phyloP scores from a whole-genome alignment of 2,797 vertebrate genomes.

The Toxotes lorentzi region DNA sequence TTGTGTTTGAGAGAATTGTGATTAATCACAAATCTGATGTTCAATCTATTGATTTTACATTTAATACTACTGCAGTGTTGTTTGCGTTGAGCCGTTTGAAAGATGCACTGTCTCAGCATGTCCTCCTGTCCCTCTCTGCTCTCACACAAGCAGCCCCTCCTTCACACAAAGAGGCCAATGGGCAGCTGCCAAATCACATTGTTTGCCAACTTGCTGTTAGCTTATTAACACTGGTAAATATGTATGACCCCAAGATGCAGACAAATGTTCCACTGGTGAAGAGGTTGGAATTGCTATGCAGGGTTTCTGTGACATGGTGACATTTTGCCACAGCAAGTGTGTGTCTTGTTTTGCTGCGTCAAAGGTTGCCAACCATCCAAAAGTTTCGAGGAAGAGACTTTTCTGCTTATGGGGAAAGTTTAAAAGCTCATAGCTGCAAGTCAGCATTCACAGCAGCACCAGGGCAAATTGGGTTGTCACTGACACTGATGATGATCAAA shows the following conservation, averaged over 20 bases:
- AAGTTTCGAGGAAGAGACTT: conserved; percentile 30
- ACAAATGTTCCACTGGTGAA: conserved; percentile 20
- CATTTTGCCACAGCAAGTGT: conserved; percentile 4
- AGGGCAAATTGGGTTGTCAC: conserved; percentile 17
- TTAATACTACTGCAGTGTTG: not conserved
- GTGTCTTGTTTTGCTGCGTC: conserved; percentile 11
- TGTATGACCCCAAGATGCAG: conserved; percentile 36
- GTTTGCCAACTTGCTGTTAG: conserved; percentile 52
- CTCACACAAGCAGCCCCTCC: conserved; percentile 30
- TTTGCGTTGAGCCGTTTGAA: conserved; percentile 16
- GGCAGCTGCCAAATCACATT: conserved; percentile 46
- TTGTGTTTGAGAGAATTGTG: not conserved
- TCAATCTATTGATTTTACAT: not conserved
- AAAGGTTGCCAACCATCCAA: conserved; percentile 9
- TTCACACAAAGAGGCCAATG: conserved; percentile 35
- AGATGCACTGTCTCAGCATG: conserved; percentile 6
- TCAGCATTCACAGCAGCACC: conserved; percentile 44
- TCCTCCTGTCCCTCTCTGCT: conserved; percentile 13
- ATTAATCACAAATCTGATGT: conserved; percentile 23
- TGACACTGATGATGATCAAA: conserved; percentile 36
- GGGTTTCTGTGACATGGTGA: conserved; percentile 1
- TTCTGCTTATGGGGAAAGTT: conserved; percentile 50
- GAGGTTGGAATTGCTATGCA: not conserved
- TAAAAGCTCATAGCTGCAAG: conserved; percentile 31
- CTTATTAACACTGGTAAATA: conserved; percentile 51